Conservation (phyloP, 2,888 invertebrate species). For the Aporophyla lueneburgensis region DNA sequence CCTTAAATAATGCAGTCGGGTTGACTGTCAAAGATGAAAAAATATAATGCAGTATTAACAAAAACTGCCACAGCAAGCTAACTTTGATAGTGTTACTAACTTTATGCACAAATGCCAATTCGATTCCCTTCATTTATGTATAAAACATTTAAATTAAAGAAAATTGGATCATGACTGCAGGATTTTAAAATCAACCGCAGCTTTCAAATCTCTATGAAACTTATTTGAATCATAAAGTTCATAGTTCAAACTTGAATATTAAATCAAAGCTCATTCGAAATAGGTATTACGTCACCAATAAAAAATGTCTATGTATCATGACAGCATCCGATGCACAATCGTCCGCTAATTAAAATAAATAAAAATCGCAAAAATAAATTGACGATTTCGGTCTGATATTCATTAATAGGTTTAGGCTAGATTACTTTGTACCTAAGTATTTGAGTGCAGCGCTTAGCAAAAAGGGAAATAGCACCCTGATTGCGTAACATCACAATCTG, state of each 20-base stretch:
- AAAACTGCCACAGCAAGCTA: too few relatives aligned
- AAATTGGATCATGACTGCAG: not conserved
- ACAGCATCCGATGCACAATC: slow-evolving; percentile 2
- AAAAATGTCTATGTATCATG: not conserved
- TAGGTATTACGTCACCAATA: not conserved
- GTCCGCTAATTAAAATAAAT: not conserved
- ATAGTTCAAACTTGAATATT: not conserved
- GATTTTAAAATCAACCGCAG: not conserved
- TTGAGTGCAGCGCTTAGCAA: not conserved
- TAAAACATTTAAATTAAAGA: not conserved
- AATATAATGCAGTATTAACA: too few relatives aligned
- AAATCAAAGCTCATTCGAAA: not conserved
- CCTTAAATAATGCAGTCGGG: too few relatives aligned
- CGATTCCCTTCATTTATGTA: not conserved
- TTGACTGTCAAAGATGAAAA: too few relatives aligned
- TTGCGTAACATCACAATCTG: too few relatives aligned
- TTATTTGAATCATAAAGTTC: not conserved
- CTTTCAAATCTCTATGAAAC: not conserved
- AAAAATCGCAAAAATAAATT: not conserved
- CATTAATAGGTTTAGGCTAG: not conserved
- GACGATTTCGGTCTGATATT: not conserved
- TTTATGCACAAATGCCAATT: too few relatives aligned
- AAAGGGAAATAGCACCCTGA: not conserved
- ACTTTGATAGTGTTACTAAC: too few relatives aligned
- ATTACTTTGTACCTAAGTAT: not conserved